Percentiles rank a stretch among this genome's conserved stretches.
Evolutionary conservation across 2,113 vertebrate genomes (phyloP).

Genomic region (Albula goreensis): DNA sequence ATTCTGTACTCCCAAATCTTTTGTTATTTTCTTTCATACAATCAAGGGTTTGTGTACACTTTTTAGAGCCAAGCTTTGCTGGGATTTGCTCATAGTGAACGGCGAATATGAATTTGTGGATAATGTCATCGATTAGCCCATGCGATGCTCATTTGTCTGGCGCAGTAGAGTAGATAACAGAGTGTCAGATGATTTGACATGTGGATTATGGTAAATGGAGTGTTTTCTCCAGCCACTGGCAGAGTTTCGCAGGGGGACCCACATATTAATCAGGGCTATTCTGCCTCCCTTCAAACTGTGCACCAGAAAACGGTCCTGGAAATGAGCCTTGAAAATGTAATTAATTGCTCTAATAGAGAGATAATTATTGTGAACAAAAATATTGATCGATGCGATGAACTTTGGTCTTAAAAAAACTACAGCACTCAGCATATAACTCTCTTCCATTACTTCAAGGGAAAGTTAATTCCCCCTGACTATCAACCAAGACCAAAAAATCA

Average conservation of each 20-base stretch:
- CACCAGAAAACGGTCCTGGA: conserved; percentile 54
- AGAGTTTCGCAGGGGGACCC: conserved; percentile 50
- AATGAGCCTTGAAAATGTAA: conserved; percentile 69
- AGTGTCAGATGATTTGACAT: conserved; percentile 52
- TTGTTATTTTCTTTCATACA: conserved; percentile 20
- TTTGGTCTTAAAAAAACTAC: conserved; percentile 51
- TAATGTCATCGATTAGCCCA: conserved; percentile 52
- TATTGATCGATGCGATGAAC: conserved; percentile 64
- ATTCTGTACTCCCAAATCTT: background rate
- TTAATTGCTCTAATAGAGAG: conserved; percentile 61
- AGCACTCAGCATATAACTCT: conserved; percentile 48
- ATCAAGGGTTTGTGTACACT: conserved; percentile 35
- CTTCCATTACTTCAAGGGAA: background rate
- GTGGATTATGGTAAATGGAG: conserved; percentile 36
- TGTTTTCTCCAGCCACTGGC: conserved; percentile 46
- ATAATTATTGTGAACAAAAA: conserved; percentile 65
- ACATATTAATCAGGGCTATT: conserved; percentile 59
- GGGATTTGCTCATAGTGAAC: conserved; percentile 37
- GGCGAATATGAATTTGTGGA: conserved; percentile 49
- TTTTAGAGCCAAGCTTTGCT: conserved; percentile 25
- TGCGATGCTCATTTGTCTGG: conserved; percentile 58
- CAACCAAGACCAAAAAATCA: background rate
- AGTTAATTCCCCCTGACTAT: background rate
- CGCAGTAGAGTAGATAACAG: conserved; percentile 35
- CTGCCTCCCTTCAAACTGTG: conserved; percentile 29